Percentiles rank a stretch among this genome's conserved stretches.
phyloP scores from a whole-genome alignment of 2,888 invertebrate species.

The Drosophila incognita region DNA sequence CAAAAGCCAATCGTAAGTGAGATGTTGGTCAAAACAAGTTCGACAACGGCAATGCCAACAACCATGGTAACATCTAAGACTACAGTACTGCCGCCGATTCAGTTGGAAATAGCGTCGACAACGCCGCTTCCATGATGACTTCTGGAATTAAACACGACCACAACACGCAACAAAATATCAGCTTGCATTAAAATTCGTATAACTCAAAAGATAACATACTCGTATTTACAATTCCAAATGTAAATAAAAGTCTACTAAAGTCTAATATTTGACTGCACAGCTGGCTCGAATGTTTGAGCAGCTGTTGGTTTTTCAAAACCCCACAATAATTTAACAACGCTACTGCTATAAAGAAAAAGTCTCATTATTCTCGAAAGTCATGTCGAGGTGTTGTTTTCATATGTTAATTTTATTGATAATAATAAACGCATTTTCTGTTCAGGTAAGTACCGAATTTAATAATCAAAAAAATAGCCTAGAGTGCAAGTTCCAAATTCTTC shows the following conservation, averaged over 20 bases:
- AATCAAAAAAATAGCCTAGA: no score
- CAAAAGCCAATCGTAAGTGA: slow-evolving; percentile 24
- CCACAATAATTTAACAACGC: neutral
- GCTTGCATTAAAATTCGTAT: slow-evolving; percentile 1
- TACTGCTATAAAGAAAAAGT: neutral
- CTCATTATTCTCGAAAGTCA: slow-evolving; percentile 12
- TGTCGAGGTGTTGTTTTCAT: slow-evolving; percentile 26
- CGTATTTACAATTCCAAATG: slow-evolving; percentile 3
- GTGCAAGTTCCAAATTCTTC: neutral
- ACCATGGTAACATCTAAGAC: slow-evolving; percentile 12
- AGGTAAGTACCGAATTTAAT: slow-evolving; percentile 22
- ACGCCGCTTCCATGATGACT: slow-evolving; percentile 17
- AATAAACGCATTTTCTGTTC: slow-evolving; percentile 10
- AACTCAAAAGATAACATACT: neutral
- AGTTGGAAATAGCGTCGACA: slow-evolving; percentile 7
- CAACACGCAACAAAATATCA: neutral
- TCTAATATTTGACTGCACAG: slow-evolving; percentile 2
- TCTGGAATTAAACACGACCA: no score
- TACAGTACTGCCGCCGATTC: neutral
- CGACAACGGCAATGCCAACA: slow-evolving; percentile 12
- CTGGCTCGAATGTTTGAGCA: slow-evolving; percentile 51
- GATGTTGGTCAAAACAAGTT: neutral
- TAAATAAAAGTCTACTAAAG: slow-evolving; percentile 2
- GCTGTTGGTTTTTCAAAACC: slow-evolving; percentile 19
- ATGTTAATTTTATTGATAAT: slow-evolving; percentile 15